Base-by-base conservation (phyloP, 1,140 invertebrate genomes). In the Drosophila kurseongensis region DNA sequence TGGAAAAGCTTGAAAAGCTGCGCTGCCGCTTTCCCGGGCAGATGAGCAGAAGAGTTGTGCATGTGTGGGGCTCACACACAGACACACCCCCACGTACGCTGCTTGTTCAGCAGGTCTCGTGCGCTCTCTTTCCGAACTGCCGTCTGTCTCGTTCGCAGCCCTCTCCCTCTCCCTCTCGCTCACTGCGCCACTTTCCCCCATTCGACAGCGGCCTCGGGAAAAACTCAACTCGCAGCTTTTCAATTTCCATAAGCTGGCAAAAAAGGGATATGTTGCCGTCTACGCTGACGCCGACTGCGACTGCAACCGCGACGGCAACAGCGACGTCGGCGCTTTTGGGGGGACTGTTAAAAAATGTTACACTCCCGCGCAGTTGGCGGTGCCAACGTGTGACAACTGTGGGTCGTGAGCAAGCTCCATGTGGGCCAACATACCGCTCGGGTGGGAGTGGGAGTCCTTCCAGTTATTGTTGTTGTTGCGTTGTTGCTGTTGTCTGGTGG, bases 331-430 rank as follows among this genome's bases (percentile, higher is more conserved):
- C 65, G 68, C 69, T 69, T 77, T 71, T 18, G 58, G 81, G 79
- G 83, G 65, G 60, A 66, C 72, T 56, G 50, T 48, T 78, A 86
- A 88, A 86, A 88, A 88, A 88, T 88, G 84, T 88, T 86, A 86
- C 83, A 86, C 83, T 86, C 83, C 79, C 83, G 83, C 83, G 83
- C 83, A 76, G 83, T 63, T 60, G 75, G 72, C 62, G 66, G 27
- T 27, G 47, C 78, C 78, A 88, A 88, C 79, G 82, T 88, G 84
- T 88, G 83, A 89, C 83, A 88, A 88, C 84, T 83, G 79, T 58
- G 67, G 67, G 69, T 51, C 51, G 55, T 75, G 79, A 58, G 63
- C 67, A 54, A 80, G 73, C 79, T 84, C 50, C 79, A 78, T 82
- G 80, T 82, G 79, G 74, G 79, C 75, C 80, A 47, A 23, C 18